Base-by-base conservation (phyloP, 2,797 vertebrate genomes). In the Stomatorhinus walkeri region DNA sequence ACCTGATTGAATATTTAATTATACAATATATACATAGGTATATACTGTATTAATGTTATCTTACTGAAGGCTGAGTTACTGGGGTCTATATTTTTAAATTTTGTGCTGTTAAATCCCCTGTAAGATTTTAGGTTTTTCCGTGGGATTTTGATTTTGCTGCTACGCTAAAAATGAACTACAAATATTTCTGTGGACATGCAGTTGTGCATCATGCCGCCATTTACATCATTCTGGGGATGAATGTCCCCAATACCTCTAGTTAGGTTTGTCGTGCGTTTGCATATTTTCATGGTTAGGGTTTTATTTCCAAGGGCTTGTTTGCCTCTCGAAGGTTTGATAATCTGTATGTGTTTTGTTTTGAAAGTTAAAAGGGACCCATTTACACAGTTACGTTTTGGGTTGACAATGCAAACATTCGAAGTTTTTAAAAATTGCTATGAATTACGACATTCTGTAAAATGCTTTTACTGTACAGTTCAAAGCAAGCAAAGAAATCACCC, bases 11-110 rank as follows among this genome's bases (percentile, higher is more conserved):
- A 89, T 88, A 88, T 88, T 88, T 86, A 88, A 49, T 85, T 88
- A 86, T 64, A 88, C 79, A 90, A 86, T 90, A 87, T 88, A 90
- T 90, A 88, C 89, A 40, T 86, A 88, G 54, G 89, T 89, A 88
- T 89, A 88, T 85, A 90, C 88, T 88, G 81, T 88, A 81, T 90
- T 86, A 87, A 90, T 43, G 76, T 90, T 86, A 79, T 87, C 59
- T 87, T 88, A 59, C 87, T 88, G 72, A 76, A 83, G 87, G 79
- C 68, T 87, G 85, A 88, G 43, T 85, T 68, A 88, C 46, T 88
- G 89, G 49, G 48, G 86, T 83, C 46, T 89, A 89, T 89, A 72
- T 87, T 64, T 89, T 84, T 85, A 14, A 64, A 49, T 28, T 36
- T 83, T 14, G 14, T 84, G 61, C 32, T 56, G 36, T 87, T 51